Evolutionary conservation across 1,140 invertebrate genomes (phyloP).

Genomic region (Maniola jurtina): DNA sequence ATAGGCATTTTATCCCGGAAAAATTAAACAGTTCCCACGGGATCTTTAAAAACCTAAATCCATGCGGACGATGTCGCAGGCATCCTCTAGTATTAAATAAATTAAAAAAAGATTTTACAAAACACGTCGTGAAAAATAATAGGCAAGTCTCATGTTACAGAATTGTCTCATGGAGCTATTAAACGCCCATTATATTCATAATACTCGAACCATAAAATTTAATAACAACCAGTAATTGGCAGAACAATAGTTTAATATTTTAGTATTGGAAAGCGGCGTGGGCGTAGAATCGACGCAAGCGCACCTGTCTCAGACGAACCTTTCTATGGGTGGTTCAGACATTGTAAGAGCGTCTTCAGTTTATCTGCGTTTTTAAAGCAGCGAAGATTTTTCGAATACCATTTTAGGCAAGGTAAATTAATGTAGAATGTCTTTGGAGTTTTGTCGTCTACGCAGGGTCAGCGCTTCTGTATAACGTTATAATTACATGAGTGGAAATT

Average conservation of each 20-base stretch:
- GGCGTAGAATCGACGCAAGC: constrained; percentile 20
- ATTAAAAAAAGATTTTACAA: too few relatives aligned
- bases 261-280: constrained; percentile 43
- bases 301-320: constrained; percentile 33
- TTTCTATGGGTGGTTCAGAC: constrained; percentile 25
- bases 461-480: too few relatives aligned
- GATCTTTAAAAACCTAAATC: too few relatives aligned
- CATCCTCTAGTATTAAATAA: too few relatives aligned
- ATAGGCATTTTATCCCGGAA: too few relatives aligned
- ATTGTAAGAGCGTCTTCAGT: constrained; percentile 16
- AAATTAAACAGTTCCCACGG: too few relatives aligned
- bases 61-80: too few relatives aligned
- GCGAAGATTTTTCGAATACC: neutral
- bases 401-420: too few relatives aligned
- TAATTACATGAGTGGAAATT: too few relatives aligned
- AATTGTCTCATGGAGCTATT: neutral
- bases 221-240: constrained; percentile 34
- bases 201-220: constrained; percentile 22
- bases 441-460: too few relatives aligned
- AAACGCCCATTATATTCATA: constrained; percentile 17
- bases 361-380: constrained; percentile 2
- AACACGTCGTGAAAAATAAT: too few relatives aligned
- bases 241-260: constrained; percentile 43
- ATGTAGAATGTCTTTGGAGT: too few relatives aligned
- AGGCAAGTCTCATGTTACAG: neutral